phyloP scores from a whole-genome alignment of 2,888 invertebrate species.

The Mesochorus sp. region DNA sequence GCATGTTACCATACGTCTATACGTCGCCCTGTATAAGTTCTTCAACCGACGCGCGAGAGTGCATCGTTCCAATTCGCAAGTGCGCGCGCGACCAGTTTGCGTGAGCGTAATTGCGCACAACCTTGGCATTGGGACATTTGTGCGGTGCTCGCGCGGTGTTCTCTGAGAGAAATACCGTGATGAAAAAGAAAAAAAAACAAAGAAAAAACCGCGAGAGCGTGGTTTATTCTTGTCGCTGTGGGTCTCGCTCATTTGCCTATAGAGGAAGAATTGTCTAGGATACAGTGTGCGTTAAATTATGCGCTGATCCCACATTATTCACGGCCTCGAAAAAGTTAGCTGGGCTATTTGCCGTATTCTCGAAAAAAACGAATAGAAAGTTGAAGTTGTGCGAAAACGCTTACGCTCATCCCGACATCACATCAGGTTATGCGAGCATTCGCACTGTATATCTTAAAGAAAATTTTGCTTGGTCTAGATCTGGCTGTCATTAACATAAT shows the following conservation, averaged over 20 bases:
- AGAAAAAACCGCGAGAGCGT: background rate
- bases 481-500: no score
- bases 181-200: background rate
- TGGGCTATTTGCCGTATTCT: no score
- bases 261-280: no score
- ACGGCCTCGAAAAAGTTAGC: no score
- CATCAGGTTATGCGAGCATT: no score
- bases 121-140: constrained; percentile 64
- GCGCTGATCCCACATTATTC: no score
- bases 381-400: no score
- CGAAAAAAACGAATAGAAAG: no score
- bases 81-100: constrained; percentile 47
- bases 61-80: constrained; percentile 56
- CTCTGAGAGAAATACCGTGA: constrained; percentile 30
- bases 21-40: constrained; percentile 13
- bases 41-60: constrained; percentile 29
- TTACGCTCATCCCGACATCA: no score
- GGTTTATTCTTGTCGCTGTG: background rate
- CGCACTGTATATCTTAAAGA: no score
- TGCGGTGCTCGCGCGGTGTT: constrained; percentile 30
- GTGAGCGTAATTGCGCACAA: constrained; percentile 62
- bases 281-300: no score
- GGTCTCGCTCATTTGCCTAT: constrained; percentile 52
- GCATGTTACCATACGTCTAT: background rate
- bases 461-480: no score